Evolutionary conservation across 2,888 invertebrate species (phyloP).

Genomic region (Hylaea fasciaria): DNA sequence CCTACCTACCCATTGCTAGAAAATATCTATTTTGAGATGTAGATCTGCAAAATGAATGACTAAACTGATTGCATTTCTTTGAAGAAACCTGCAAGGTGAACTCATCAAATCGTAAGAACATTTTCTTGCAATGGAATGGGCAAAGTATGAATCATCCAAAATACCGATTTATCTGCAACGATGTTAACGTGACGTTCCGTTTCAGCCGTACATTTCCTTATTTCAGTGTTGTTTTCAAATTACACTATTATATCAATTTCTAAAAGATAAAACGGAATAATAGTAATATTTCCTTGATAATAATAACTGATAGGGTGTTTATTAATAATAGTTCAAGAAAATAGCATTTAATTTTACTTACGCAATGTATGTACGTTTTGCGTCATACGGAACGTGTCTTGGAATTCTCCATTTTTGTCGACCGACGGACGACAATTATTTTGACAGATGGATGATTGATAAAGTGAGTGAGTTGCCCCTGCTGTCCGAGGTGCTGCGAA

Average conservation of each 20-base stretch:
- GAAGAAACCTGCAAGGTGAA: neutral
- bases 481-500: conserved; percentile 51
- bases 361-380: too few species aligned
- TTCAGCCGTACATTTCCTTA: neutral
- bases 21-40: too few species aligned
- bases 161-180: conserved; percentile 60
- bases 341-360: too few species aligned
- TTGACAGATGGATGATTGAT: conserved; percentile 57
- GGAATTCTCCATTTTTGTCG: conserved; percentile 30
- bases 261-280: too few species aligned
- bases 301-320: too few species aligned
- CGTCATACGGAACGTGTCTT: conserved; percentile 30
- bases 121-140: conserved; percentile 37
- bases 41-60: too few species aligned
- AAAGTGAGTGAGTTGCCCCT: conserved; percentile 54
- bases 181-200: conserved; percentile 36
- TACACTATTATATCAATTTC: too few species aligned
- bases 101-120: conserved; percentile 13
- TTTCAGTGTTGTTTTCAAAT: too few species aligned
- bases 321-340: too few species aligned
- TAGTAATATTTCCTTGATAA: too few species aligned
- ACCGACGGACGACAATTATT: conserved; percentile 11
- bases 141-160: conserved; percentile 68
- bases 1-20: too few species aligned
- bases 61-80: too few species aligned